Percentiles rank a stretch among this genome's conserved stretches.
These are phyloP conservation scores for Netelia melanura DNA, from an alignment of 2,888 invertebrate species.

Conservation along the genomic window DNA sequence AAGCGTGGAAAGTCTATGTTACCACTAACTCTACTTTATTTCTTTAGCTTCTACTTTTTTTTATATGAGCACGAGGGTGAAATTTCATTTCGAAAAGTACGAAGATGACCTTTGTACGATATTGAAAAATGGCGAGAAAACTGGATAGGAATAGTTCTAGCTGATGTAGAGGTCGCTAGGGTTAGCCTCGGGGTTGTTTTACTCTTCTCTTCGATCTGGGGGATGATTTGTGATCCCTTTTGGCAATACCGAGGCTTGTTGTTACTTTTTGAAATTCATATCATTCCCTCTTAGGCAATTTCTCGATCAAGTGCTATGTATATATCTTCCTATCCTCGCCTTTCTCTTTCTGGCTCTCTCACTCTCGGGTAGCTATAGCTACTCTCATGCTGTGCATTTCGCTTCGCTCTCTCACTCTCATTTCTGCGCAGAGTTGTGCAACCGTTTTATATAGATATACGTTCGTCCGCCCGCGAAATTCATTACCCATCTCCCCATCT, in stretches of 20 bases:
- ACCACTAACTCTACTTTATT: too few relatives aligned
- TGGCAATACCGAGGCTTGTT: not conserved
- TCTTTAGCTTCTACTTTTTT: too few relatives aligned
- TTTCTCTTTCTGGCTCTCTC: conserved; percentile 19
- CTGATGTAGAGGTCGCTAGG: not conserved
- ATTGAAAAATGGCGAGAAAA: too few relatives aligned
- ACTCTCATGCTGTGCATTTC: not conserved
- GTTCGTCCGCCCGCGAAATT: conserved; percentile 71
- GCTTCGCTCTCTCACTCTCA: not conserved
- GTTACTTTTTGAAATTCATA: conserved; percentile 37
- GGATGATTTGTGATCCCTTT: conserved; percentile 13
- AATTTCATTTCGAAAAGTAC: too few relatives aligned
- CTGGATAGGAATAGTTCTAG: too few relatives aligned
- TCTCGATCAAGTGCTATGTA: not conserved
- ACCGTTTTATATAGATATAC: conserved; percentile 9
- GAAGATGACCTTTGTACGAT: too few relatives aligned
- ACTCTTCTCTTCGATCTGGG: conserved; percentile 23
- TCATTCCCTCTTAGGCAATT: not conserved
- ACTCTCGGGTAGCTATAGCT: not conserved
- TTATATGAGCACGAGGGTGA: too few relatives aligned
- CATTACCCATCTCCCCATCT: conserved; percentile 71
- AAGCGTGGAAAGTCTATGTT: too few relatives aligned
- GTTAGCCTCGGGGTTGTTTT: conserved; percentile 23
- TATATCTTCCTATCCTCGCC: not conserved
- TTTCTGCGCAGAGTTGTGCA: not conserved